Evolutionary conservation across 1,140 invertebrate genomes (phyloP).

Genomic region (Ooceraea biroi): DNA sequence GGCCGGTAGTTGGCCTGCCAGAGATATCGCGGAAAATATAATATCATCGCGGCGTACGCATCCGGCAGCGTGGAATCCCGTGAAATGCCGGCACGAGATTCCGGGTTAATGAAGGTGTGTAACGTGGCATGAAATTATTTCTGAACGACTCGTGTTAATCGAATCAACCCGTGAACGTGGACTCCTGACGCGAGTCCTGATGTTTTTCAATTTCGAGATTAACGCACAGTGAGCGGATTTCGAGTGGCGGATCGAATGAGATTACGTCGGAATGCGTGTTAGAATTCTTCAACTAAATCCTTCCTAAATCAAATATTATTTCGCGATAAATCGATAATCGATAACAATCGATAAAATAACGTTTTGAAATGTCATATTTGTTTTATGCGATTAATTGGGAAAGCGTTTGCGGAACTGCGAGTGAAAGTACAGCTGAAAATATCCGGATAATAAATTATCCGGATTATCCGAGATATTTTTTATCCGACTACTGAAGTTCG

Average conservation of each 20-base stretch:
- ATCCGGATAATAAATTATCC: too few relatives aligned
- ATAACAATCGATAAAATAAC: too few relatives aligned
- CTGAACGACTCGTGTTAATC: constrained; percentile 43
- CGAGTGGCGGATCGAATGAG: background rate
- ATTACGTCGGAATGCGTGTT: constrained; percentile 7
- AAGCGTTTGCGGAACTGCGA: too few relatives aligned
- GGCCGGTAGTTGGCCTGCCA: background rate
- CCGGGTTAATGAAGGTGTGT: constrained; percentile 44
- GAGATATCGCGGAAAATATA: constrained; percentile 10
- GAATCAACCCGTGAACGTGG: constrained; percentile 22
- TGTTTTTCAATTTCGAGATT: constrained; percentile 33
- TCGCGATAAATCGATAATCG: too few relatives aligned
- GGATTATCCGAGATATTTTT: too few relatives aligned
- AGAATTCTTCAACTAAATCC: background rate
- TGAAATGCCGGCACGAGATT: constrained; percentile 27
- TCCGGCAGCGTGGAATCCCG: constrained; percentile 13
- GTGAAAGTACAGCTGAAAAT: too few relatives aligned
- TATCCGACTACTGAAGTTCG: too few relatives aligned
- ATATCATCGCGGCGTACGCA: background rate
- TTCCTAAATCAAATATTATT: background rate
- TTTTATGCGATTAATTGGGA: too few relatives aligned
- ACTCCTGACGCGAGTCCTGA: background rate
- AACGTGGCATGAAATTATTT: constrained; percentile 54
- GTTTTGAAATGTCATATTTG: too few relatives aligned
- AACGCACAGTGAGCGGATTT: background rate